Base-by-base conservation (phyloP, 2,888 invertebrate genomes). In the Endomychus coccineus region DNA sequence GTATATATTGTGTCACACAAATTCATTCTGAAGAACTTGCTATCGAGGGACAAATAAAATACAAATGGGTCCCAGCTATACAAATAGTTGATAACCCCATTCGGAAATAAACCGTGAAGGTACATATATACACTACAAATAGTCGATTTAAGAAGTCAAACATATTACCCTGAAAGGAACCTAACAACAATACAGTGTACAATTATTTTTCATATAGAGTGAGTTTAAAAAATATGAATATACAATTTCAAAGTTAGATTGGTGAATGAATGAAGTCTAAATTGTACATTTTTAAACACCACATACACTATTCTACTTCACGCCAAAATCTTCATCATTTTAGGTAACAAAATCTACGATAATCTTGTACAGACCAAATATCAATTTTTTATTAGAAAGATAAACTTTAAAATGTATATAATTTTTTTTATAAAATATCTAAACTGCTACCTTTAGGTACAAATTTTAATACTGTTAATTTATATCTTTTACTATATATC, bases 371-470 rank as follows among this genome's bases (percentile, higher is more conserved):
- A 59, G 58, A 59, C 60, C 61, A 59, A 61, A 58, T 56, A 52
- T 56, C 32, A 16, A 32, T 50, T 54, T 59, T 57, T n/a, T n/a
- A n/a, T n/a, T 59, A 62, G 59, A 64, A 63, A 62, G 60, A 62
- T 61, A 62, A 59, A 61, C 52, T 61, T 58, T 61, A 52, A 58
- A 58, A 58, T 59, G 54, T 59, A 58, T 57, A 60, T 59, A 57
- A 55, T 56, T 47, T 51, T 55, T 50, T 54, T 62, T 63, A 64
- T 60, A 64, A 64, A 64, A 64, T 63, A 60, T 64, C 64, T 63
- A 64, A 61, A 62, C 50, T 58, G 57, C 64, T 63, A 64, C 63
- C 61, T 60, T 64, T 63, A 64, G 64, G 64, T 64, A 64, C 64
- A 62, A 64, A 63, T 66, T 59, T 63, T 65, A 65, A 66, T 65